Conservation (phyloP, 2,797 vertebrate genomes). For the Cossypha dichroa region DNA sequence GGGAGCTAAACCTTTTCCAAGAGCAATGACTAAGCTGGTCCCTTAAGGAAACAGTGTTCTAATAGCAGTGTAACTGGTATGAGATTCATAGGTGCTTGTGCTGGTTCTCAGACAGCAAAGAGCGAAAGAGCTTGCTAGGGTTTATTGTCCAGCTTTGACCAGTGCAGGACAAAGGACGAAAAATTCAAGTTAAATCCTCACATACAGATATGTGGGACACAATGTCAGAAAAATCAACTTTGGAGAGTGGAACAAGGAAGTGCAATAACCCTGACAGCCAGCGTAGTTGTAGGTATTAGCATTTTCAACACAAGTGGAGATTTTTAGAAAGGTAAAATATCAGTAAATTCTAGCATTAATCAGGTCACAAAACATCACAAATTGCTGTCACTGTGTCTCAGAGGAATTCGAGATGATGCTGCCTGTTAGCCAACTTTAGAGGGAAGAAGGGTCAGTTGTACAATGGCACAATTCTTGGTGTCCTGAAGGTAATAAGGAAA, state of each 20-base stretch:
- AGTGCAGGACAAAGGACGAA: background rate
- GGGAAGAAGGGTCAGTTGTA: background rate
- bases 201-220: background rate
- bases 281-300: background rate
- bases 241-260: background rate
- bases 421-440: background rate
- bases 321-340: background rate
- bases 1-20: slow-evolving; percentile 24
- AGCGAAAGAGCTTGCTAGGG: background rate
- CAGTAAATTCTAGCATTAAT: background rate
- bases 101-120: background rate
- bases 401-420: background rate
- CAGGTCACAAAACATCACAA: background rate
- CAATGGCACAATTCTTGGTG: fast-evolving
- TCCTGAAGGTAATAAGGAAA: background rate
- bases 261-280: background rate
- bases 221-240: fast-evolving
- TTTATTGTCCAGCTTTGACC: background rate
- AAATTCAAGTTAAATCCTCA: background rate
- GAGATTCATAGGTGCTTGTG: background rate
- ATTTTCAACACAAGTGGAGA: background rate
- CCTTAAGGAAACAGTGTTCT: background rate
- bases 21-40: background rate
- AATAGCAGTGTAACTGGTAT: fast-evolving
- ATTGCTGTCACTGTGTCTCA: background rate